Percentiles rank a stretch among this genome's conserved stretches.
Evolutionary conservation across 2,113 vertebrate species (phyloP).

Genomic region (Etia nguti): DNA sequence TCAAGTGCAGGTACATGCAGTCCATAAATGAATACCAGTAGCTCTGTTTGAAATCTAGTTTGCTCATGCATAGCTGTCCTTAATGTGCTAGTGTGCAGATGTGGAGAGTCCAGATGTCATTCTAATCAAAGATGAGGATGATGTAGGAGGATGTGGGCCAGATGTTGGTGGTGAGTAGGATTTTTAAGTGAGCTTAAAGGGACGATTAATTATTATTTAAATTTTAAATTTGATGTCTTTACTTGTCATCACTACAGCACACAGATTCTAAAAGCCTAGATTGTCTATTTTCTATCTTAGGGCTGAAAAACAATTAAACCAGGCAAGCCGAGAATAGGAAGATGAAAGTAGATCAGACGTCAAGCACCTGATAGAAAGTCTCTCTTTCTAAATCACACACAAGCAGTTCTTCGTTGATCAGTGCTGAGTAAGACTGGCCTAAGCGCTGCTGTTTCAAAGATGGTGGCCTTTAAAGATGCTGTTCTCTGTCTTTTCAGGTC

Average conservation of each 20-base stretch:
- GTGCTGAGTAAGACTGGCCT: neutral
- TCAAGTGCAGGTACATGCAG: conserved; percentile 17
- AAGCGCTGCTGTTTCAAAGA: neutral
- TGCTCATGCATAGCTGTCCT: neutral
- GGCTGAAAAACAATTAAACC: neutral
- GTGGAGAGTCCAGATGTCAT: conserved; percentile 59
- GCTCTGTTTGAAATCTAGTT: neutral
- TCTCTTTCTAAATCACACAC: neutral
- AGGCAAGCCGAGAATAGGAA: neutral
- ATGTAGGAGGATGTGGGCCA: conserved; percentile 28
- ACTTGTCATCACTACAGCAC: neutral
- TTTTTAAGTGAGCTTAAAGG: neutral
- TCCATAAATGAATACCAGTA: neutral
- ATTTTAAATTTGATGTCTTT: no score
- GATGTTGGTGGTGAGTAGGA: conserved; percentile 34
- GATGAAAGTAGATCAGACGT: neutral
- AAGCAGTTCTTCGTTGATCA: neutral
- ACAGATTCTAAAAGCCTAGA: neutral
- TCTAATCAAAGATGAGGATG: conserved; percentile 69
- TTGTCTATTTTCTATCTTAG: neutral
- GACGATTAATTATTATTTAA: neutral
- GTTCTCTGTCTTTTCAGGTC: conserved; percentile 18
- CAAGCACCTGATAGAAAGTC: neutral
- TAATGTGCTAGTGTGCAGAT: conserved; percentile 23
- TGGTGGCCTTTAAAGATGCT: neutral